Percentiles rank a stretch among this genome's conserved stretches.
Conservation (phyloP, 2,888 invertebrate genomes). For the Stictocephala bisonia region DNA sequence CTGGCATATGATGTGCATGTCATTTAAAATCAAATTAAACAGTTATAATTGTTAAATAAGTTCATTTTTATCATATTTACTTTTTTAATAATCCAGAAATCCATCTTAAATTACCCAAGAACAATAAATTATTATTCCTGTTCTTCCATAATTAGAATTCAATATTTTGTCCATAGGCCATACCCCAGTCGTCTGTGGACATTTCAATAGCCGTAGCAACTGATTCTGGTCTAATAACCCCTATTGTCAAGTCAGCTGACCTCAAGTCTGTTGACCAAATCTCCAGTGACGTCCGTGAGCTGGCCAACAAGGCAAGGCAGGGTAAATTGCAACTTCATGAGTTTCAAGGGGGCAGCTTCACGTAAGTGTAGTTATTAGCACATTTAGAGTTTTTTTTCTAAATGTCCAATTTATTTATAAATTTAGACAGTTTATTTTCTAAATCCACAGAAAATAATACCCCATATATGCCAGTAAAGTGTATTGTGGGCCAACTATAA, state of each 20-base stretch:
- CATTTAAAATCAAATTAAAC: background rate
- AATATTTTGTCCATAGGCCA: too few species aligned
- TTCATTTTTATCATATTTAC: background rate
- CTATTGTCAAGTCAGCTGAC: slow-evolving; percentile 71
- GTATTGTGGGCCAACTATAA: too few species aligned
- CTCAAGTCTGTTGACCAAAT: slow-evolving; percentile 69
- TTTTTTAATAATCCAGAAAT: slow-evolving; percentile 4
- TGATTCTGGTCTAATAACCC: slow-evolving; percentile 73
- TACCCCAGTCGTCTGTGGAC: slow-evolving; percentile 65
- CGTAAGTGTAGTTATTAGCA: slow-evolving; percentile 66
- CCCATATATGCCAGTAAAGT: too few species aligned
- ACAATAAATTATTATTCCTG: background rate
- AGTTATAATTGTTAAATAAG: slow-evolving; percentile 18
- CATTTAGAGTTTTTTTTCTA: too few species aligned
- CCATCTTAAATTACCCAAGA: background rate
- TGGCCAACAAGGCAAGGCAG: slow-evolving; percentile 70
- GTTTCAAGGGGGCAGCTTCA: slow-evolving; percentile 72
- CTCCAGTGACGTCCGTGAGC: slow-evolving; percentile 66
- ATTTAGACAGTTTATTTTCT: too few species aligned
- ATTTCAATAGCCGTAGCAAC: slow-evolving; percentile 75
- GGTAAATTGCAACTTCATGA: slow-evolving; percentile 76
- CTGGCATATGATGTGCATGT: too few species aligned
- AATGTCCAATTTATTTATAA: too few species aligned
- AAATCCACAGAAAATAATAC: too few species aligned
- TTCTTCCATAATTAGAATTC: too few species aligned